Base-by-base conservation (phyloP, 2,113 vertebrate species). In the Hassar affinis region DNA sequence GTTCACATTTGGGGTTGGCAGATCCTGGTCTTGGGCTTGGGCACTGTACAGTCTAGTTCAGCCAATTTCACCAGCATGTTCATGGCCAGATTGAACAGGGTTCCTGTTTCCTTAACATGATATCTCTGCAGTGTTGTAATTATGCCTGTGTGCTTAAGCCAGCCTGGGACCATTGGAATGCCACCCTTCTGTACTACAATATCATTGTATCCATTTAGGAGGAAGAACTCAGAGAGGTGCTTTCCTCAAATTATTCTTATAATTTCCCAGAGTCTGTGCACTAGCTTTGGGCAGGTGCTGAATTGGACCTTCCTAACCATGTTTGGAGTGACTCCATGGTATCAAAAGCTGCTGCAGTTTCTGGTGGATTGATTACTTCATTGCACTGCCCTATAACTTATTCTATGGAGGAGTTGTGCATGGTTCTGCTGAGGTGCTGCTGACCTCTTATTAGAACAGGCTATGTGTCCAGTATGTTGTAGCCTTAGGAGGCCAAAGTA, bases 201-300 rank as follows among this genome's bases (percentile, higher is more conserved):
- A n/a, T n/a, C n/a, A n/a, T n/a, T n/a, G n/a, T n/a, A n/a, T n/a
- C n/a, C n/a, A n/a, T n/a, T n/a, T n/a, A n/a, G n/a, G n/a, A n/a
- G n/a, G n/a, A n/a, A n/a, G n/a, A n/a, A n/a, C n/a, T n/a, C n/a
- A n/a, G n/a, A n/a, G n/a, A n/a, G n/a, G n/a, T n/a, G n/a, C 45
- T 47, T 47, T 9, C 45, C 10, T 9, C 45, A 47, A 47, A 47
- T 47, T 9, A 6, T 47, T 47, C 45, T 6, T 9, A 47, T 8
- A 47, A 47, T 47, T 47, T 6, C 10, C 45, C 45, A 47, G 45
- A 52, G 51, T 17, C 51, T 3, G 51, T 52, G 15, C 51, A 52
- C 1, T 52, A 52, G 45, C 79, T 85, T 7, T 35, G 75, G 54
- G 57, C 75, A 38, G 72, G 79, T 12, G 33, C 72, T 81, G 74